Conservation (phyloP, 2,113 vertebrate species). For the Sapajus apella region DNA sequence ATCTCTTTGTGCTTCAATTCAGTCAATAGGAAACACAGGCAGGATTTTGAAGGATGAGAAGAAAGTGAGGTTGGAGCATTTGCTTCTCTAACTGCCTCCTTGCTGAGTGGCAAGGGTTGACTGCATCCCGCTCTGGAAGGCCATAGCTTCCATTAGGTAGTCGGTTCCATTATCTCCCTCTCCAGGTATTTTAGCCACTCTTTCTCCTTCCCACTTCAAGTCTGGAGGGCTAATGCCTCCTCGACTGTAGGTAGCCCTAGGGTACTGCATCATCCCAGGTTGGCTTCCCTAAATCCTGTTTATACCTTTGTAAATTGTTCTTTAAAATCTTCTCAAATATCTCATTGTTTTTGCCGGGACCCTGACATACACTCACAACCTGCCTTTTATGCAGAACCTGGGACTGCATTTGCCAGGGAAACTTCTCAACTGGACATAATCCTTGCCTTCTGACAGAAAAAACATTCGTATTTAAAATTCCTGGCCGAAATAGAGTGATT, state of each 20-base stretch:
- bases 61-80: not conserved
- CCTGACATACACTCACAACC: not conserved
- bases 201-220: not conserved
- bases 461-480: constrained; percentile 26
- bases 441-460: not conserved
- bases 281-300: not conserved
- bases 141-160: not conserved
- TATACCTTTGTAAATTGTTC: not conserved
- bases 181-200: not conserved
- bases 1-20: not conserved
- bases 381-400: not conserved
- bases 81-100: not conserved
- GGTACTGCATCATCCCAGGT: not conserved
- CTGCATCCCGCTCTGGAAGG: not conserved
- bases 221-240: not conserved
- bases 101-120: not conserved
- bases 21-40: not conserved
- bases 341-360: not conserved
- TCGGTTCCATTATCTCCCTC: not conserved
- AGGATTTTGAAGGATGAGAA: not conserved
- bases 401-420: not conserved
- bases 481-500: not conserved
- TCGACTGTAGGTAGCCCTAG: no score
- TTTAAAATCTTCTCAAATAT: not conserved
- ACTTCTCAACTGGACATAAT: not conserved